These are phyloP conservation scores for Carapus acus DNA, from an alignment of 2,797 vertebrate genomes.

Conservation along the genomic window DNA sequence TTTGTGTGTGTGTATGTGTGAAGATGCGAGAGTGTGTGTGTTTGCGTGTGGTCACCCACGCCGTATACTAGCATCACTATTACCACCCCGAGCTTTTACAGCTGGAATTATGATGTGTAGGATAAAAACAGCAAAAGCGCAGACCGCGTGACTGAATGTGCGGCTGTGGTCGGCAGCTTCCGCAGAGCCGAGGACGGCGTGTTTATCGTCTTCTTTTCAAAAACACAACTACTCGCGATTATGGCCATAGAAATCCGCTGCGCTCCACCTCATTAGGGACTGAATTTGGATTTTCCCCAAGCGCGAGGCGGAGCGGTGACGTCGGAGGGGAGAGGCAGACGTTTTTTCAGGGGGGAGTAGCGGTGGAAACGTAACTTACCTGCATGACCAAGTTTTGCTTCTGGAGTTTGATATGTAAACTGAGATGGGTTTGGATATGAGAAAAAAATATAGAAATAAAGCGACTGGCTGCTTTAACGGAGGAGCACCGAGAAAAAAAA, in stretches of 20 bases:
- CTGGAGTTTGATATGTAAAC: conserved; percentile 61
- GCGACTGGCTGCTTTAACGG: conserved; percentile 44
- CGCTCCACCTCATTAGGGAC: conserved; percentile 56
- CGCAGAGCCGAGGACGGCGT: conserved; percentile 46
- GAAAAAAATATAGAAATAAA: conserved; percentile 6
- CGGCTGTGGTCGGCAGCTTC: conserved; percentile 52
- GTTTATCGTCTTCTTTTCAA: conserved; percentile 43
- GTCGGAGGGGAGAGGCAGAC: conserved; percentile 25
- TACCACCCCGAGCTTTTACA: conserved; percentile 32
- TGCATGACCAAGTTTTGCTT: conserved; percentile 59
- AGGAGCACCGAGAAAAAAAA: conserved; percentile 36
- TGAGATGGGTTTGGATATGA: conserved; percentile 28
- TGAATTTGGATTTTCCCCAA: conserved; percentile 58
- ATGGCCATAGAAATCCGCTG: conserved; percentile 44
- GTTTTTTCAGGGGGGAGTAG: too few relatives aligned
- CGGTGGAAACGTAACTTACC: conserved; percentile 55
- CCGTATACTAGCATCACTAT: conserved; percentile 31
- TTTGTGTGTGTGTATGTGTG: too few relatives aligned
- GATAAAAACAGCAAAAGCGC: neutral
- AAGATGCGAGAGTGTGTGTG: too few relatives aligned
- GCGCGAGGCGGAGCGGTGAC: conserved; percentile 37
- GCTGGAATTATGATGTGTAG: conserved; percentile 27
- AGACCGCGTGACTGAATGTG: conserved; percentile 15
- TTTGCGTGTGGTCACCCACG: conserved; percentile 42
- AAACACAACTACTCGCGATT: conserved; percentile 16